These are phyloP conservation scores for Spea multiplicata DNA, from an alignment of 2,113 vertebrate species.

Conservation along the genomic window DNA sequence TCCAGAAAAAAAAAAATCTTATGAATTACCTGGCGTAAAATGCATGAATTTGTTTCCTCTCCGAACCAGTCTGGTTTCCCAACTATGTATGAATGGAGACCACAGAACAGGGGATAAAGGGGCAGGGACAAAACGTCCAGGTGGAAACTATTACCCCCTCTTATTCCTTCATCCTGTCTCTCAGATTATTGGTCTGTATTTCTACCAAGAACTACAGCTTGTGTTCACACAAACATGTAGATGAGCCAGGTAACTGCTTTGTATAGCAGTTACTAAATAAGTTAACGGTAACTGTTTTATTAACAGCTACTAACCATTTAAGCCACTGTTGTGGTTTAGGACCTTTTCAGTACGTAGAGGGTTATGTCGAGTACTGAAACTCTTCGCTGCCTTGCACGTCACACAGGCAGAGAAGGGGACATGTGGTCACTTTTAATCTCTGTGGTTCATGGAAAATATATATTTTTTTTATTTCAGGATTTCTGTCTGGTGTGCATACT, in stretches of 20 bases:
- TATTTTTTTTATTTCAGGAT: slow-evolving; percentile 11
- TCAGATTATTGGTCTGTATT: background rate
- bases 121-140: background rate
- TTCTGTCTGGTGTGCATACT: slow-evolving; percentile 23
- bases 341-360: slow-evolving; percentile 4
- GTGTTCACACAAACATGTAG: background rate
- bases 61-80: background rate
- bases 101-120: background rate
- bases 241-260: background rate
- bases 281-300: background rate
- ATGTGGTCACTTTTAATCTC: slow-evolving; percentile 17
- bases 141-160: slow-evolving; percentile 1
- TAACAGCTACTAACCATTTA: background rate
- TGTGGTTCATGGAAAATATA: slow-evolving; percentile 28
- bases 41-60: slow-evolving; percentile 4
- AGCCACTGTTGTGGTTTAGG: background rate
- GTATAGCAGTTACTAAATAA: background rate
- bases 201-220: background rate
- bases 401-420: background rate
- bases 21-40: background rate
- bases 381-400: background rate
- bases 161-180: background rate
- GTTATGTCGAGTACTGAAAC: background rate
- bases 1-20: too few species aligned
- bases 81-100: background rate